These are phyloP conservation scores for Mionectes macconnelli DNA, from an alignment of 2,113 vertebrate genomes.

Conservation along the genomic window DNA sequence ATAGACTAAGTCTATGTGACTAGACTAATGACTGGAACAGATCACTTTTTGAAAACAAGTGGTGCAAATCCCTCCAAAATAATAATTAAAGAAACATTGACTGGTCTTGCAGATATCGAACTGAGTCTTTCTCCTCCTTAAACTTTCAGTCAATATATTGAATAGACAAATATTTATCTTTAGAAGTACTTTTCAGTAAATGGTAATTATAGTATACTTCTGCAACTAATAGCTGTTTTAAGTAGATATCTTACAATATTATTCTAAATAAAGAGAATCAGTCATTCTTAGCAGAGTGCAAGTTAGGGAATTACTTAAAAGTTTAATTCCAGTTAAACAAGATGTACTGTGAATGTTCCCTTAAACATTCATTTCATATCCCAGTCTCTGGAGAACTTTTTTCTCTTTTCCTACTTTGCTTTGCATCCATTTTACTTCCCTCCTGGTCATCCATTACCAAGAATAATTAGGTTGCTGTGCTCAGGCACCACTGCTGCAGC, in stretches of 20 bases:
- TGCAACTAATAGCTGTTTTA: neutral
- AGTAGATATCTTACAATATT: neutral
- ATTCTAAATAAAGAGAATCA: neutral
- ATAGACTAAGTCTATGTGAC: neutral
- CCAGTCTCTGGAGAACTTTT: neutral
- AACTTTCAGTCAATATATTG: neutral
- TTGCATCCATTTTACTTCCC: constrained; percentile 12
- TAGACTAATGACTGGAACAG: neutral
- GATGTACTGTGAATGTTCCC: neutral
- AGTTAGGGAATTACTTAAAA: neutral
- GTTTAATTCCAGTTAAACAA: constrained; percentile 4
- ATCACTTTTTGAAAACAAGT: neutral
- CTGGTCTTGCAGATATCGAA: neutral
- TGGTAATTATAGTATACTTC: neutral
- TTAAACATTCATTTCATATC: neutral
- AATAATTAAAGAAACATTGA: neutral
- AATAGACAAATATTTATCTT: constrained; percentile 33
- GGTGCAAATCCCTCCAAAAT: neutral
- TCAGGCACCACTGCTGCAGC: neutral
- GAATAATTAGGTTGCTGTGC: neutral
- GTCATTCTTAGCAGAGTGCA: neutral
- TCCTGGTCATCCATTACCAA: neutral
- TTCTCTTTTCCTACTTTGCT: neutral
- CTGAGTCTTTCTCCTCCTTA: neutral
- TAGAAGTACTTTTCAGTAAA: constrained; percentile 4